A percentile compares a stretch with the other conserved stretches of the same genome.
Evolutionary conservation across 2,113 vertebrate species (phyloP).

Genomic region (Misgurnus mizolepis): DNA sequence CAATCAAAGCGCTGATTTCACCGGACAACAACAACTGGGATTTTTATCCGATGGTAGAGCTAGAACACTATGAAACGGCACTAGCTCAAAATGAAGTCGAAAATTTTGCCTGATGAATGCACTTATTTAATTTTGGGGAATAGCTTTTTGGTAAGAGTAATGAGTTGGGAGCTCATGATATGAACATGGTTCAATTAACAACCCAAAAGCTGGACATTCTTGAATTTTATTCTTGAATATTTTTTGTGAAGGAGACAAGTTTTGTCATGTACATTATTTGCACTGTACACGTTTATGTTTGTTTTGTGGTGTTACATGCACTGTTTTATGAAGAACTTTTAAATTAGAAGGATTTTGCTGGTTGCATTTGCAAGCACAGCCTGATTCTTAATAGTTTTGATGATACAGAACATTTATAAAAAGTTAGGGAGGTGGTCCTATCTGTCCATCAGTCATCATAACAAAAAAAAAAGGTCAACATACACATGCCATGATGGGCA

Average conservation of each 20-base stretch:
- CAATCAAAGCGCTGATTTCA: neutral
- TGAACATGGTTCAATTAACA: neutral
- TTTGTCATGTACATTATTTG: conserved; percentile 5
- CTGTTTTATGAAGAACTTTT: conserved; percentile 50
- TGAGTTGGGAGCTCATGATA: neutral
- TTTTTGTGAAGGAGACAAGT: conserved; percentile 9
- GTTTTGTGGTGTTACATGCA: conserved; percentile 22
- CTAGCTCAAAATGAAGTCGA: neutral
- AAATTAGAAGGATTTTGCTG: conserved; percentile 8
- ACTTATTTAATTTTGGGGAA: conserved; percentile 11
- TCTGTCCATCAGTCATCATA: conserved; percentile 3
- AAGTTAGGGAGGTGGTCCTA: neutral
- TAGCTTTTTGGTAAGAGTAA: neutral
- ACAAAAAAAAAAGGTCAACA: neutral
- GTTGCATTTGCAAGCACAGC: neutral
- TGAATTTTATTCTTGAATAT: neutral
- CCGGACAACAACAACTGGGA: neutral
- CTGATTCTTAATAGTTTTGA: neutral
- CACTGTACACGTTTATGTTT: neutral
- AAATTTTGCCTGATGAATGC: conserved; percentile 5
- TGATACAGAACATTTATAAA: neutral
- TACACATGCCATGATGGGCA: neutral
- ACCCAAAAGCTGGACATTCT: conserved; percentile 1
- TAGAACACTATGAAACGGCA: neutral
- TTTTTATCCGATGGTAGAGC: neutral